Evolutionary conservation across 2,113 vertebrate species (phyloP), one percentile per base, ranked within the genome.

Genomic region (Epinephelus lanceolatus): DNA sequence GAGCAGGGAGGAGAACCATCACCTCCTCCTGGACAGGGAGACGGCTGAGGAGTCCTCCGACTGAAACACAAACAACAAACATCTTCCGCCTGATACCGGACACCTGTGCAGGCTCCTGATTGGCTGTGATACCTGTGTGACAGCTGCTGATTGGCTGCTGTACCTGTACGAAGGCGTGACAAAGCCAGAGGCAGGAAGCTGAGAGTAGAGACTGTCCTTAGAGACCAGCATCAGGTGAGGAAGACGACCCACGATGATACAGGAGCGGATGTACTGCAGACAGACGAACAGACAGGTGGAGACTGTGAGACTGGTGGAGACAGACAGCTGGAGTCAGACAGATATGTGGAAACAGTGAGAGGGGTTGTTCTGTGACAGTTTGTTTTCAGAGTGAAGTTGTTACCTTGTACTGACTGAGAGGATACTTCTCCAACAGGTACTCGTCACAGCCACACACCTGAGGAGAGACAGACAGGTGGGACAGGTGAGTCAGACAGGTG

Each of bases 401-500:
- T 86, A 96, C 95, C 96, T 96, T 96, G 89, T 96, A 96, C 89
- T 96, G 96, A 85, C 95, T 96, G 71, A 96, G 95, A 0, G 96
- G 96, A 68, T 94, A 95, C 60, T 95, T 95, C 91, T 96, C 96
- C 78, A 96, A 90, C 65, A 96, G 91, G 80, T 96, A 96, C 81
- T 96, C 96, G 15, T 96, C 96, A 18, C 96, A 96, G 88, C 96
- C 96, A 81, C 96, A 96, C 76, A 96, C 96, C 90, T 96, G 94
- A 73, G 56, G 56, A 11, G 13, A 53, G 61, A 21, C 11, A 63
- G 45, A 23, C 19, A 59, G 67, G 19, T 5, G 65, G 52, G 62
- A 40, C 1, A 33, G 21, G 15, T 51, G 2, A 37, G 37, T 53
- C 65, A 25, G 25, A 25, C 25, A 25, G 25, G 25, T 25, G 25